Evolutionary conservation across 2,888 invertebrate species (phyloP), one percentile per base, ranked within the genome.

Genomic region (Chorisops tibialis): DNA sequence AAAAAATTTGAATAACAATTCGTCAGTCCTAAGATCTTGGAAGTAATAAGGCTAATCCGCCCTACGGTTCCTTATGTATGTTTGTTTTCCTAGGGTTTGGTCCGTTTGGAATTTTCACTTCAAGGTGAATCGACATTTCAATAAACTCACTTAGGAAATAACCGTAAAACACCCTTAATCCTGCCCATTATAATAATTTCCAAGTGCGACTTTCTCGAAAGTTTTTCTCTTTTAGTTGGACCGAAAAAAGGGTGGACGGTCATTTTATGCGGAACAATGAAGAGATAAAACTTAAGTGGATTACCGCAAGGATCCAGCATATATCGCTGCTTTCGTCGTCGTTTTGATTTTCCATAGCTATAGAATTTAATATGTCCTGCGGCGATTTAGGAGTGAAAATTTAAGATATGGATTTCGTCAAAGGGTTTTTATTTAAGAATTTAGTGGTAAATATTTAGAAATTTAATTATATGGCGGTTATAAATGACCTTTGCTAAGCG

Each of bases 81-180:
- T 56, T 56, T 12, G 35, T 41, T 41, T 41, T 35, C 7, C 30
- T 35, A 45, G 61, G 63, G 49, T 50, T 51, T 62, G 38, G 18
- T 59, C 38, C 49, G 63, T 50, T 59, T 63, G 59, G 64, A 59
- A 61, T 43, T 43, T 51, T 37, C 43, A 60, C 62, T 61, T 59
- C 22, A 19, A 59, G 47, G 50, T 16, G 51, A 59, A 66, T 60
- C 63, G 50, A 61, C 64, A 51, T 59, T 59, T 38, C 22, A n/a
- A 56, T 38, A 38, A 43, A 60, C 43, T 37, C 60, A 63, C 54
- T 43, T 56, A 56, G 30, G 16, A 45, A 56, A 56, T 18, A 30
- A 18, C 56, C 56, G 21, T 43, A 56, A 56, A 45, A 43, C 30
- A 18, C 18, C 14, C 45, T 30, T 56, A 56, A 56, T 56, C 56